Base-by-base conservation (phyloP, 1,140 invertebrate species). In the Drosophila pandora region DNA sequence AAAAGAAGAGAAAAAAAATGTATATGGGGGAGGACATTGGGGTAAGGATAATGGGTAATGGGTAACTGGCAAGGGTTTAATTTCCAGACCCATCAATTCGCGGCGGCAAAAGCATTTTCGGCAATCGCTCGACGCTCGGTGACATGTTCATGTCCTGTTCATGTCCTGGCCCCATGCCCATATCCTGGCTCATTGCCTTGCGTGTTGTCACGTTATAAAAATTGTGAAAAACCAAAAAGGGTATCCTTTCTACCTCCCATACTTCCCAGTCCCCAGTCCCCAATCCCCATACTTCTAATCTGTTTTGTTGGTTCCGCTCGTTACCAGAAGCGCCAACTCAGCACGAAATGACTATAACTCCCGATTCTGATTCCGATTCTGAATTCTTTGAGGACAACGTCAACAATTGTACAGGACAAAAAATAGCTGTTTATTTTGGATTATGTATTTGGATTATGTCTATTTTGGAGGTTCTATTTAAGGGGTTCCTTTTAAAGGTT, bases 151-250 rank as follows among this genome's bases (percentile, higher is more conserved):
- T 64, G 64, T 70, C 67, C 67, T 70, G 67, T 69, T 69, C 63
- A 56, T 61, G 60, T 73, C 39, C 23, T 28, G 43, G 43, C 13
- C 17, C 43, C 56, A 17, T 9, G 30, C 60, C 43, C 49, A 5
- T 25, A 41, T 7, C 17, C 34, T 10, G 25, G n/a, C 47, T n/a
- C 8, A 58, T 76, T 49, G 39, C 62, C 62, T 87, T 79, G 90
- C 90, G 85, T 91, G 90, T 91, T 91, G 90, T 91, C 90, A 91
- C 85, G 90, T 91, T 91, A 91, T 90, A 90, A 89, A 89, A 90
- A 88, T 72, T 70, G 17, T 21, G 17, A 17, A 47, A 47, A 21
- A 1, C 43, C 41, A 53, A 55, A 82, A 82, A 60, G 34, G 34
- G 34, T 12, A 37, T 12, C 10, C 34, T 10, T 37, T 37, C 10